phyloP scores from a whole-genome alignment of 1,140 invertebrate species.

The Anoplolepis gracilipes region DNA sequence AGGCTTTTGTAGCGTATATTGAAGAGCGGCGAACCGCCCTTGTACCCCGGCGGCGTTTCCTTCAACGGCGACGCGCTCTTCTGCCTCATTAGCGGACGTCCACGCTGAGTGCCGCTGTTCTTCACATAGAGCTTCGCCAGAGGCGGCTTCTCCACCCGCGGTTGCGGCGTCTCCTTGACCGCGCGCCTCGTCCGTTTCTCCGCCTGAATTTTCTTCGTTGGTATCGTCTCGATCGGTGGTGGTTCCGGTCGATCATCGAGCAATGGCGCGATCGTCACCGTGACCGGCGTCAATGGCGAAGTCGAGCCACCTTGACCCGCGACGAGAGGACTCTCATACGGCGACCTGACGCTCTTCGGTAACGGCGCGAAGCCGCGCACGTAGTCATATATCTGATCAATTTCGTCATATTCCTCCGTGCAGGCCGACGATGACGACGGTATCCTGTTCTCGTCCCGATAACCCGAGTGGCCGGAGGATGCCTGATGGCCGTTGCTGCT shows the following conservation, averaged over 20 bases:
- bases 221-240: slow-evolving; percentile 96
- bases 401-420: slow-evolving; percentile 96
- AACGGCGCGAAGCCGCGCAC: slow-evolving; percentile 96
- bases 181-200: slow-evolving; percentile 88
- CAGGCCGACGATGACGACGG: slow-evolving; percentile 83
- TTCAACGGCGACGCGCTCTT: slow-evolving; percentile 91
- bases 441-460: slow-evolving; percentile 85
- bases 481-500: slow-evolving; percentile 72
- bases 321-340: slow-evolving; percentile 85
- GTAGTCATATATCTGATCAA: slow-evolving; percentile 98
- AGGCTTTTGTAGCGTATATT: slow-evolving; percentile 94
- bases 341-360: slow-evolving; percentile 92
- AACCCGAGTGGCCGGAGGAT: slow-evolving; percentile 75
- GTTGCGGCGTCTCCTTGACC: slow-evolving; percentile 85
- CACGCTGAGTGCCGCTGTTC: slow-evolving; percentile 89
- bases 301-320: slow-evolving; percentile 59
- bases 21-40: slow-evolving; percentile 92
- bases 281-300: slow-evolving; percentile 80
- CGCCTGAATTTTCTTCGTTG: slow-evolving; percentile 92
- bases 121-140: slow-evolving; percentile 92
- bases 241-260: slow-evolving; percentile 92
- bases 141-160: slow-evolving; percentile 82
- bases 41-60: slow-evolving; percentile 89
- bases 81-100: slow-evolving; percentile 89
- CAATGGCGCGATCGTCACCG: slow-evolving; percentile 81